Conservation (phyloP, 2,888 invertebrate genomes). For the Heptascelio sp. region DNA sequence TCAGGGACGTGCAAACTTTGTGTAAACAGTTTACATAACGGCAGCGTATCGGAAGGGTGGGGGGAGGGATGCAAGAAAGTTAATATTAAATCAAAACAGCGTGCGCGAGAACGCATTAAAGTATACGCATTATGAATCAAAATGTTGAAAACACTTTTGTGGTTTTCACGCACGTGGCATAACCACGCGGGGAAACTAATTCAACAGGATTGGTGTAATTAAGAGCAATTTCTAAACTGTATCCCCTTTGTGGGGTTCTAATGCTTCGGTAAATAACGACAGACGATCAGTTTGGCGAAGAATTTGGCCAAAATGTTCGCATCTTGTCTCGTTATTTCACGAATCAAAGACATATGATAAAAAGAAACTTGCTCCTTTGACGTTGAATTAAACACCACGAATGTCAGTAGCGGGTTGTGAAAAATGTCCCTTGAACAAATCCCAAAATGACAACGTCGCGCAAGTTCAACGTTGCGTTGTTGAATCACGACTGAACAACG, state of each 20-base stretch:
- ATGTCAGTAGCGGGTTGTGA: too few species aligned
- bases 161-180: constrained; percentile 80
- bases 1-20: too few species aligned
- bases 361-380: too few species aligned
- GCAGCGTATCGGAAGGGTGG: too few species aligned
- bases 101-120: constrained; percentile 66
- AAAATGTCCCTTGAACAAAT: too few species aligned
- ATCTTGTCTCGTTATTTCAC: constrained; percentile 35
- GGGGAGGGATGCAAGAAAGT: too few species aligned
- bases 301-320: constrained; percentile 26
- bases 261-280: constrained; percentile 81
- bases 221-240: constrained; percentile 84
- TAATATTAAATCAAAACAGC: neutral
- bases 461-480: too few species aligned
- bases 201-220: constrained; percentile 84
- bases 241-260: constrained; percentile 78
- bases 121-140: constrained; percentile 60
- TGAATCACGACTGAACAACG: too few species aligned
- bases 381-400: too few species aligned
- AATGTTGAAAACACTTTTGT: constrained; percentile 77
- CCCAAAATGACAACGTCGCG: too few species aligned
- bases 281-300: constrained; percentile 59
- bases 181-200: constrained; percentile 77
- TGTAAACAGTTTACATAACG: too few species aligned
- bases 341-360: too few species aligned